Conservation (phyloP, 2,113 vertebrate species). For the Hippoglossus stenolepis region DNA sequence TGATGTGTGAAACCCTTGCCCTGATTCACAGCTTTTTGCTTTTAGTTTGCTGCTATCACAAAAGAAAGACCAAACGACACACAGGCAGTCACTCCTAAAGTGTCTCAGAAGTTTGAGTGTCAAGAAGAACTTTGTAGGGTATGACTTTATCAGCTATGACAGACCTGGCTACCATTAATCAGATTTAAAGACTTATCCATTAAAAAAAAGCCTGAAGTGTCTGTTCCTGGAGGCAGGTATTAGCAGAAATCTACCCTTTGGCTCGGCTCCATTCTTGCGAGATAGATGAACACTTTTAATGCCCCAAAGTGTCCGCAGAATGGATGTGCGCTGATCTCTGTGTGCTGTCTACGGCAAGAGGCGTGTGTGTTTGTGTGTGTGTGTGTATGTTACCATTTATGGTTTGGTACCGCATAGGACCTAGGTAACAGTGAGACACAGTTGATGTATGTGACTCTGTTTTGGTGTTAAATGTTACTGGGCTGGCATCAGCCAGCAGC, state of each 20-base stretch:
- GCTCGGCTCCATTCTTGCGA: constrained; percentile 46
- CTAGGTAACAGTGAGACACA: constrained; percentile 23
- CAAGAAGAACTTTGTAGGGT: constrained; percentile 34
- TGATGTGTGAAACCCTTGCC: too few relatives aligned
- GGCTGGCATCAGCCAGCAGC: constrained; percentile 23
- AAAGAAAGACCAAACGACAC: neutral
- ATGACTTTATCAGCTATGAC: constrained; percentile 46
- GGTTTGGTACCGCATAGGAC: constrained; percentile 46
- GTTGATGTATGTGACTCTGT: constrained; percentile 47
- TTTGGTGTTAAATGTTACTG: constrained; percentile 44
- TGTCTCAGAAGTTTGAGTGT: constrained; percentile 15
- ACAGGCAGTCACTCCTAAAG: neutral
- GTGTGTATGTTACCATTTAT: constrained; percentile 45
- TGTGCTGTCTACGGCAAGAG: constrained; percentile 18
- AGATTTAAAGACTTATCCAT: constrained; percentile 45
- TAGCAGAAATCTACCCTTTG: constrained; percentile 59
- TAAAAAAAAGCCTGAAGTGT: constrained; percentile 40
- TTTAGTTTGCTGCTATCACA: neutral
- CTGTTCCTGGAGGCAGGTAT: constrained; percentile 44
- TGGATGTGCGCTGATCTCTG: constrained; percentile 59
- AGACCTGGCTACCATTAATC: constrained; percentile 37
- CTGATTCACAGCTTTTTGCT: neutral
- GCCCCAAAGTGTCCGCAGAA: constrained; percentile 52
- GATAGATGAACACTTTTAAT: constrained; percentile 55
- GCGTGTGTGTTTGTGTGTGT: constrained; percentile 15